Percentiles rank a stretch among this genome's conserved stretches.
Evolutionary conservation across 2,888 invertebrate genomes (phyloP).

Genomic region (Leptinotarsa juncta): DNA sequence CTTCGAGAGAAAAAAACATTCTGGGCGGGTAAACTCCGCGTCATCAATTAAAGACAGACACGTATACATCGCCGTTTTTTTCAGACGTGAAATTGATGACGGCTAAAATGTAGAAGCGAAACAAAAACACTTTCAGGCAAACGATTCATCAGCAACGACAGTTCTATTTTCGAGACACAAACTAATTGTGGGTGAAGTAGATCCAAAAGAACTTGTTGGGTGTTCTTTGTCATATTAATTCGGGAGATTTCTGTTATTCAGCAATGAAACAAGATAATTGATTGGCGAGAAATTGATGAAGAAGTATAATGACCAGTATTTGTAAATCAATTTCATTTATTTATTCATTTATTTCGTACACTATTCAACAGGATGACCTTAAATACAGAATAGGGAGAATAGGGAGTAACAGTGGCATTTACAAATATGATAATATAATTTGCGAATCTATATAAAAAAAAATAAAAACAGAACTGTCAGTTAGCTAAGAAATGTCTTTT

Average conservation of each 20-base stretch:
- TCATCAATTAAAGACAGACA: slow-evolving; percentile 19
- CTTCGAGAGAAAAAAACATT: background rate
- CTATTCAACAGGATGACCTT: too few species aligned
- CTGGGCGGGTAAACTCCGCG: background rate
- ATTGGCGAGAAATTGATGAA: too few species aligned
- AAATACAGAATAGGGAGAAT: too few species aligned
- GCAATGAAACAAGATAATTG: background rate
- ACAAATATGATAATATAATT: too few species aligned
- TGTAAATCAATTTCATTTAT: too few species aligned
- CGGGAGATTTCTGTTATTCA: background rate
- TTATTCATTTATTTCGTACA: too few species aligned
- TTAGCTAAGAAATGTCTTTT: too few species aligned
- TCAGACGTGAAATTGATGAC: slow-evolving; percentile 13
- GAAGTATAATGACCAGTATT: too few species aligned
- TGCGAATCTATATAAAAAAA: too few species aligned
- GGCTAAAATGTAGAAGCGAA: slow-evolving; percentile 21
- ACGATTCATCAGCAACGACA: slow-evolving; percentile 27
- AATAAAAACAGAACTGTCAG: too few species aligned
- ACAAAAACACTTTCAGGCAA: slow-evolving; percentile 23
- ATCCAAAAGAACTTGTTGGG: slow-evolving; percentile 3
- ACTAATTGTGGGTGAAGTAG: slow-evolving; percentile 2
- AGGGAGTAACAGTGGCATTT: too few species aligned
- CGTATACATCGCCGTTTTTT: slow-evolving; percentile 11
- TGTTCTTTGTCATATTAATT: background rate
- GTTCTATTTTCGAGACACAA: slow-evolving; percentile 25